Percentiles rank a stretch among this genome's conserved stretches.
These are phyloP conservation scores for Drosophila bipectinata DNA, from an alignment of 1,140 invertebrate species.

Conservation along the genomic window DNA sequence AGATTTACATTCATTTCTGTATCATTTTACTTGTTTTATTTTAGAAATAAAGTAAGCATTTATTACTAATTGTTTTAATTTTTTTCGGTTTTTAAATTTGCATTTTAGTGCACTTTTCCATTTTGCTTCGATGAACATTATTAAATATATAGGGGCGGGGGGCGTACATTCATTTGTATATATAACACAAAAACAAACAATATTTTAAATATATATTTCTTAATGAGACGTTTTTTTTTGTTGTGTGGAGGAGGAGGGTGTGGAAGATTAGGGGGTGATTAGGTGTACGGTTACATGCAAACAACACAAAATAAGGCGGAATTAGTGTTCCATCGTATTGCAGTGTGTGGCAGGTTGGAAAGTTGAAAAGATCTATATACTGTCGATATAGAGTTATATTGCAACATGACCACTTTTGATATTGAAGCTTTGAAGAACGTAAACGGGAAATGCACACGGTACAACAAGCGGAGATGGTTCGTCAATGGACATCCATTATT, in stretches of 20 bases:
- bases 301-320: slow-evolving; percentile 50
- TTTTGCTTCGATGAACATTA: slow-evolving; percentile 73
- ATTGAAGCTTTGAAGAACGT: slow-evolving; percentile 53
- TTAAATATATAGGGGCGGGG: slow-evolving; percentile 60
- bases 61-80: slow-evolving; percentile 71
- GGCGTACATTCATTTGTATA: slow-evolving; percentile 69
- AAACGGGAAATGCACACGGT: slow-evolving; percentile 59
- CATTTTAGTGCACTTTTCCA: slow-evolving; percentile 64
- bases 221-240: slow-evolving; percentile 44
- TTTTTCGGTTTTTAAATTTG: slow-evolving; percentile 58
- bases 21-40: slow-evolving; percentile 82
- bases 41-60: slow-evolving; percentile 83
- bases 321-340: slow-evolving; percentile 23
- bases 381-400: slow-evolving; percentile 49
- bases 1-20: slow-evolving; percentile 79
- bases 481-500: slow-evolving; percentile 37
- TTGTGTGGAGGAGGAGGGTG: slow-evolving; percentile 7
- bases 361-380: slow-evolving; percentile 39
- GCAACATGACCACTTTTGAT: slow-evolving; percentile 66
- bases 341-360: slow-evolving; percentile 35
- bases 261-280: slow-evolving; percentile 17
- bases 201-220: slow-evolving; percentile 72
- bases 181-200: slow-evolving; percentile 78
- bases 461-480: slow-evolving; percentile 63
- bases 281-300: slow-evolving; percentile 10